A percentile compares a stretch with the other conserved stretches of the same genome.
Evolutionary conservation across 2,113 vertebrate genomes (phyloP).

Genomic region (Telmatochromis sp.): DNA sequence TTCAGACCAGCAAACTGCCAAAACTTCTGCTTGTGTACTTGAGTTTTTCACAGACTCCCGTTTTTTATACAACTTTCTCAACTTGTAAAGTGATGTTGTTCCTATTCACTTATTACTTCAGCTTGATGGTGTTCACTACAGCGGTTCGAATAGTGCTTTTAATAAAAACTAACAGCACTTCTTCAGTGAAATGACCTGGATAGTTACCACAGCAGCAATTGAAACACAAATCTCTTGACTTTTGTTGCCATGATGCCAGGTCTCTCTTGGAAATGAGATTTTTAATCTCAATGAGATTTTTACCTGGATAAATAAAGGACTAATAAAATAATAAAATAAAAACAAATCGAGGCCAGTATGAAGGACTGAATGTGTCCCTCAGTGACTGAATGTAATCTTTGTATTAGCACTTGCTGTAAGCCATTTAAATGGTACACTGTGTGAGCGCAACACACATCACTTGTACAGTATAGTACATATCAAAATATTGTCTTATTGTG

Average conservation of each 20-base stretch:
- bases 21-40: not conserved
- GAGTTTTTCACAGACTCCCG: rapidly evolving
- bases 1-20: not conserved
- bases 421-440: not conserved
- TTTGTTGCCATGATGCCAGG: not conserved
- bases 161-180: not conserved
- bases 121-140: not conserved
- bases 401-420: not conserved
- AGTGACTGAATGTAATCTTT: slow-evolving; percentile 19
- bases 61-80: not conserved
- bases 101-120: not conserved
- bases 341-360: not conserved
- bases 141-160: rapidly evolving
- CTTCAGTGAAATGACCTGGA: not conserved
- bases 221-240: not conserved
- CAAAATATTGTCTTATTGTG: not conserved
- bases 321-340: not conserved
- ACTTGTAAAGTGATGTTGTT: not conserved
- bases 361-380: slow-evolving; percentile 28
- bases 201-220: not conserved
- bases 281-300: not conserved
- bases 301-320: not conserved
- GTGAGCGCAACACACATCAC: not conserved
- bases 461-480: not conserved
- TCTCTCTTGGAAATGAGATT: not conserved